Base-by-base conservation (phyloP, 2,113 vertebrate species). In the Dasyurus viverrinus region DNA sequence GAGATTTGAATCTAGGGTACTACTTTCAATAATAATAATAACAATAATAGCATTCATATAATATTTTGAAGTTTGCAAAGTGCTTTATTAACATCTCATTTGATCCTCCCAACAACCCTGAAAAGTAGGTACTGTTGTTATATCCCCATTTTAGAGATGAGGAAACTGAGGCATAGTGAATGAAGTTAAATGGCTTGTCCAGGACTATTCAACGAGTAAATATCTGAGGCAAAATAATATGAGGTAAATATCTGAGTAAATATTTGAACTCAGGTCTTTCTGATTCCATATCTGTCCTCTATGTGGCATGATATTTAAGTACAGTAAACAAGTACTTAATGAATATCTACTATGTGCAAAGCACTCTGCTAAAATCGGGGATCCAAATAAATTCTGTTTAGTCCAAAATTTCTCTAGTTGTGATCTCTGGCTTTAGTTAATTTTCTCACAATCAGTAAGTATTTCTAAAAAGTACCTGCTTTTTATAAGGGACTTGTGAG, bases 391-490 rank as follows among this genome's bases (percentile, higher is more conserved):
- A 84, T 2, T 84, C 68, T 42, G 16, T 23, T 90, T 27, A 36
- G 93, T 94, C 26, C 89, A 89, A 95, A 46, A 19, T 90, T 23
- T 52, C 36, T 24, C 3, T 10, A 84, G 2, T 19, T 89, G 47
- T 52, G 23, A 46, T 23, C 47, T 42, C 19, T 60, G 36, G 7
- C 30, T 25, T 84, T 26, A 26, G 22, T 76, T 19, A 0, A 50
- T 55, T 94, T 76, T 2, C 27, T 92, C 9, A 27, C 76, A 8
- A 50, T 94, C 53, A 52, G 16, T 47, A 42, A 16, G 12, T 89
- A 90, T 91, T 46, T 95, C 46, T 76, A 12, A 90, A 95, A 90
- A 90, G 92, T 89, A 52, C 50, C 50, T 52, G 50, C 50, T 52
- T 52, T 52, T 52, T 52, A 52, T 9, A 52, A 92, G 53, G 90